Percentiles rank a stretch among this genome's conserved stretches.
These are phyloP conservation scores for Eleginops maclovinus DNA, from an alignment of 2,113 vertebrate species.

Conservation along the genomic window DNA sequence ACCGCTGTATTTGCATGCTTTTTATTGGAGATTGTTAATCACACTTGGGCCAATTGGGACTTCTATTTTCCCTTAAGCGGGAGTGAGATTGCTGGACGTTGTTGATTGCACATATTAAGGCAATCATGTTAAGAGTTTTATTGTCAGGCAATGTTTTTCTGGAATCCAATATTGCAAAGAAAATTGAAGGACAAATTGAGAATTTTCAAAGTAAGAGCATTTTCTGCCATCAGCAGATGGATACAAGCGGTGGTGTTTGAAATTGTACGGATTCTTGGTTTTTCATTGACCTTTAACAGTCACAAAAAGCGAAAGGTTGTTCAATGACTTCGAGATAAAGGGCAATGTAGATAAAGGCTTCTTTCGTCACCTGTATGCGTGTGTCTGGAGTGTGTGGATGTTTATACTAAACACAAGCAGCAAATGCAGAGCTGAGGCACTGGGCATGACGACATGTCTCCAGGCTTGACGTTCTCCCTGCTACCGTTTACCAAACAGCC, in stretches of 20 bases:
- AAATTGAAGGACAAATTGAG: background rate
- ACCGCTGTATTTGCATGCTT: constrained; percentile 7
- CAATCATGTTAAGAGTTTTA: background rate
- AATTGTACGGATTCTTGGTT: background rate
- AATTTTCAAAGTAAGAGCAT: background rate
- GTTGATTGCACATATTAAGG: background rate
- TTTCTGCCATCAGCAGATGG: background rate
- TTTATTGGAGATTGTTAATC: constrained; percentile 12
- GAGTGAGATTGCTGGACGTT: constrained; percentile 12
- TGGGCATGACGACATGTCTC: constrained; percentile 77
- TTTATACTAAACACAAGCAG: constrained; percentile 83
- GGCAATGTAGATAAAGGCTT: constrained; percentile 32
- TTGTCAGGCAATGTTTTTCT: background rate
- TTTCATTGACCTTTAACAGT: constrained; percentile 60
- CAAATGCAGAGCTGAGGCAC: constrained; percentile 57
- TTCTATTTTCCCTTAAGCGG: background rate
- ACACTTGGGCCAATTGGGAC: constrained; percentile 22
- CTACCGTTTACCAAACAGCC: constrained; percentile 85
- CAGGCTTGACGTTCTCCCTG: constrained; percentile 75
- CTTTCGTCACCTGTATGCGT: constrained; percentile 73
- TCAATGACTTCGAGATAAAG: constrained; percentile 47
- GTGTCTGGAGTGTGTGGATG: constrained; percentile 79
- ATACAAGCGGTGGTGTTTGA: background rate
- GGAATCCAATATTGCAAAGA: background rate
- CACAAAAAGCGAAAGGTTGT: constrained; percentile 47